Conservation (phyloP, 1,140 invertebrate genomes). For the Leptinotarsa lineolata region DNA sequence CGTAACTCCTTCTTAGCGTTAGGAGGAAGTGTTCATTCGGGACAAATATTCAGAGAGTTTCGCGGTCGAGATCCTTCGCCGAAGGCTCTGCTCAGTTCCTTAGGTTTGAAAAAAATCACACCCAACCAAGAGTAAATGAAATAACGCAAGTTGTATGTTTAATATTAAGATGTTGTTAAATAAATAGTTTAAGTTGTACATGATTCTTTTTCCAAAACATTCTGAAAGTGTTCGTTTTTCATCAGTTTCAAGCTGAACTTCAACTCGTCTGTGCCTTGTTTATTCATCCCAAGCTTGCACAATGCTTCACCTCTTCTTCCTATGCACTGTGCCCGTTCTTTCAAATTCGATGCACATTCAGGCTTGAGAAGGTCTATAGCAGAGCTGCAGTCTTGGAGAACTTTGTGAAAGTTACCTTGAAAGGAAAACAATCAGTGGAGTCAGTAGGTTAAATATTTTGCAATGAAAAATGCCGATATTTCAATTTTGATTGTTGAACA, state of each 20-base stretch:
- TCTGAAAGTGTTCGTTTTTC: constrained; percentile 30
- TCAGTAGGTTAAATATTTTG: background rate
- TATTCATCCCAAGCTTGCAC: constrained; percentile 69
- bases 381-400: constrained; percentile 60
- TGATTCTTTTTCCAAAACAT: constrained; percentile 27
- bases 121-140: background rate
- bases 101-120: constrained; percentile 59
- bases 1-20: constrained; percentile 83
- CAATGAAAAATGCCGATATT: too few species aligned
- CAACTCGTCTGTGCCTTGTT: constrained; percentile 75
- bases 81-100: constrained; percentile 74
- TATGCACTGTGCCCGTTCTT: constrained; percentile 70
- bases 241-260: constrained; percentile 69
- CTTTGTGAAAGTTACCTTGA: constrained; percentile 44
- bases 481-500: too few species aligned
- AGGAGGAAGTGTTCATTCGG: constrained; percentile 78
- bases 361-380: constrained; percentile 76
- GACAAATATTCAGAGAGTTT: constrained; percentile 87
- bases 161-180: background rate
- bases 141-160: background rate
- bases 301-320: constrained; percentile 73
- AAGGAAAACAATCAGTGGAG: constrained; percentile 14
- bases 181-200: constrained; percentile 14
- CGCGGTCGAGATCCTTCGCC: constrained; percentile 87
- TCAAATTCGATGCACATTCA: constrained; percentile 70